Conservation (phyloP, 2,888 invertebrate genomes). For the Ophion ventricosus region DNA sequence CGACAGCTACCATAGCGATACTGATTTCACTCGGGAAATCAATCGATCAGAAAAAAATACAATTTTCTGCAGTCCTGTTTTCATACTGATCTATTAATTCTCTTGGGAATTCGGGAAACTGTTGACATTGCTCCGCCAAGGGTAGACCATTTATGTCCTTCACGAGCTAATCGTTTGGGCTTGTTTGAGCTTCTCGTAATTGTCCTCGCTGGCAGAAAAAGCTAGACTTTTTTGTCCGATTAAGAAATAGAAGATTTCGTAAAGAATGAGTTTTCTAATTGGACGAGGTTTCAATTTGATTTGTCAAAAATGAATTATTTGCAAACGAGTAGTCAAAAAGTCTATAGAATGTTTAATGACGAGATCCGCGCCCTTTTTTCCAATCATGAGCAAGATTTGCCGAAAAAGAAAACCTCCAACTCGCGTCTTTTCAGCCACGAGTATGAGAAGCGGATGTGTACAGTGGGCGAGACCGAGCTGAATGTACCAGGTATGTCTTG, state of each 20-base stretch:
- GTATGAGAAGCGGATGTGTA: not conserved
- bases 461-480: conserved; percentile 1
- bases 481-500: conserved; percentile 70
- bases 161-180: too few relatives aligned
- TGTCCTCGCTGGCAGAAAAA: not conserved
- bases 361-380: not conserved
- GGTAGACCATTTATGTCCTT: not conserved
- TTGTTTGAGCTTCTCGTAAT: not conserved
- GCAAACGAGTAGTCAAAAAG: not conserved
- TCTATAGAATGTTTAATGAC: not conserved
- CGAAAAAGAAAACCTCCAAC: conserved; percentile 19
- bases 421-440: conserved; percentile 29
- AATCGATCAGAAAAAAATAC: conserved; percentile 32
- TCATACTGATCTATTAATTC: too few relatives aligned
- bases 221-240: not conserved
- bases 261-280: not conserved
- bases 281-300: not conserved
- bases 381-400: not conserved
- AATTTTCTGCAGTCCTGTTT: not conserved
- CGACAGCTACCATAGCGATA: not conserved
- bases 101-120: too few relatives aligned
- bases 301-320: not conserved
- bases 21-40: not conserved
- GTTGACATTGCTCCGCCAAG: not conserved
- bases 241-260: not conserved